Percentiles rank a stretch among this genome's conserved stretches.
phyloP scores from a whole-genome alignment of 2,797 vertebrate genomes.

The Macroramphosus scolopax region DNA sequence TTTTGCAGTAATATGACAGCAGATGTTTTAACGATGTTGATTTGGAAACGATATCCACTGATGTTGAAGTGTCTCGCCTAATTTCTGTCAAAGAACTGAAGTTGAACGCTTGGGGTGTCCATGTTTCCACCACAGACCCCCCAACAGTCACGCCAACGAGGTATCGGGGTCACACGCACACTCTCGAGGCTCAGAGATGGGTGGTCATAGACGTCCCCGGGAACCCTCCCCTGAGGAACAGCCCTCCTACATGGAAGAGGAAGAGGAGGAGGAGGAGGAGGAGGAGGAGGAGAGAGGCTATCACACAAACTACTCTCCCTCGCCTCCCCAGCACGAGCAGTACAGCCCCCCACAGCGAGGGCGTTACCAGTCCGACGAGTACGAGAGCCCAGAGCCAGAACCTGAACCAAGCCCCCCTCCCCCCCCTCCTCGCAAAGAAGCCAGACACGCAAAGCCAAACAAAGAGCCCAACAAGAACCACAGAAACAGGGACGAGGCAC shows the following conservation, averaged over 20 bases:
- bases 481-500: conserved; percentile 61
- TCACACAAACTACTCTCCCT: conserved; percentile 71
- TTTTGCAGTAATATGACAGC: too few species aligned
- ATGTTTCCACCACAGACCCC: conserved; percentile 49
- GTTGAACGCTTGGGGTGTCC: background rate
- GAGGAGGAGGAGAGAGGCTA: conserved; percentile 71
- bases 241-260: conserved; percentile 52
- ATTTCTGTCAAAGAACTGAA: too few species aligned
- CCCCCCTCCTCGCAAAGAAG: conserved; percentile 67
- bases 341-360: conserved; percentile 64
- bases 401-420: conserved; percentile 57
- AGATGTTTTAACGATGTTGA: too few species aligned
- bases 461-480: conserved; percentile 70
- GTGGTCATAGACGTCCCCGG: conserved; percentile 64
- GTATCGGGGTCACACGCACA: conserved; percentile 53
- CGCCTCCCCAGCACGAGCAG: conserved; percentile 66
- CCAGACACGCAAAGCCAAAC: conserved; percentile 63
- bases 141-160: conserved; percentile 68
- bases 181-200: conserved; percentile 39
- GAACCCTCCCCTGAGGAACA: conserved; percentile 78
- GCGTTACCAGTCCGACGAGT: conserved; percentile 76
- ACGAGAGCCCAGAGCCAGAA: conserved; percentile 74
- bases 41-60: too few species aligned
- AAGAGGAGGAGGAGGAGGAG: conserved; percentile 65
- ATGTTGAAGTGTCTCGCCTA: too few species aligned